Conservation (phyloP, 2,888 invertebrate species). For the Sesia apiformis region DNA sequence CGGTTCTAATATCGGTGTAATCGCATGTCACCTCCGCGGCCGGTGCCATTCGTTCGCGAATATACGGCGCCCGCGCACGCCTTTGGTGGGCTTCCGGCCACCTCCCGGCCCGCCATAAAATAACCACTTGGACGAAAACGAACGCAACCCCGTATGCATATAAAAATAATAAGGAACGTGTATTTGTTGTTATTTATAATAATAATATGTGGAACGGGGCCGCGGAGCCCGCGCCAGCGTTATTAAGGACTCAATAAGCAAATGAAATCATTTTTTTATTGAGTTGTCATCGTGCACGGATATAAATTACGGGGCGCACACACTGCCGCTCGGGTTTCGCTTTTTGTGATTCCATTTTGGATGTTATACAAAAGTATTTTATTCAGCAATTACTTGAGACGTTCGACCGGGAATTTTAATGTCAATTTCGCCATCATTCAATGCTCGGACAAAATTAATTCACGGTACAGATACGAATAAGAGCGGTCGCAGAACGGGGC, state of each 20-base stretch:
- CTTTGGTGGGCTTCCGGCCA: conserved; percentile 54
- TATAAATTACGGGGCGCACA: conserved; percentile 63
- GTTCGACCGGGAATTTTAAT: conserved; percentile 67
- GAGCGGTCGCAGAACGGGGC: conserved; percentile 26
- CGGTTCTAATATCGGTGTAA: conserved; percentile 33
- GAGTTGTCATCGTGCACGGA: conserved; percentile 68
- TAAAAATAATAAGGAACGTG: conserved; percentile 46
- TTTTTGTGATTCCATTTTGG: conserved; percentile 65
- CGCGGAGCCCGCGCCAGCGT: conserved; percentile 46
- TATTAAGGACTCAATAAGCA: conserved; percentile 74
- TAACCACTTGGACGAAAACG: conserved; percentile 29
- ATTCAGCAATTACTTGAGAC: conserved; percentile 73
- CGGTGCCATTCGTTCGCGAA: conserved; percentile 31
- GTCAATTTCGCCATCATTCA: conserved; percentile 72
- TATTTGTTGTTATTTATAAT: conserved; percentile 61
- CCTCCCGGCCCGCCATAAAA: conserved; percentile 21
- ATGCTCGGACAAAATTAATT: conserved; percentile 65
- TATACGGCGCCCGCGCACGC: conserved; percentile 28
- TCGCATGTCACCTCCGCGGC: conserved; percentile 32
- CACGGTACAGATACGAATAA: conserved; percentile 41
- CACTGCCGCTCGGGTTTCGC: conserved; percentile 39
- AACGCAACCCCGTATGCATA: conserved; percentile 23
- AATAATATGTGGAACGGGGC: conserved; percentile 51
- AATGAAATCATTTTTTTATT: conserved; percentile 75
- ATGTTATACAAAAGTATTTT: conserved; percentile 70